A percentile compares a stretch with the other conserved stretches of the same genome.
Evolutionary conservation across 2,888 invertebrate species (phyloP).

Genomic region (Drosophila niveifrons): DNA sequence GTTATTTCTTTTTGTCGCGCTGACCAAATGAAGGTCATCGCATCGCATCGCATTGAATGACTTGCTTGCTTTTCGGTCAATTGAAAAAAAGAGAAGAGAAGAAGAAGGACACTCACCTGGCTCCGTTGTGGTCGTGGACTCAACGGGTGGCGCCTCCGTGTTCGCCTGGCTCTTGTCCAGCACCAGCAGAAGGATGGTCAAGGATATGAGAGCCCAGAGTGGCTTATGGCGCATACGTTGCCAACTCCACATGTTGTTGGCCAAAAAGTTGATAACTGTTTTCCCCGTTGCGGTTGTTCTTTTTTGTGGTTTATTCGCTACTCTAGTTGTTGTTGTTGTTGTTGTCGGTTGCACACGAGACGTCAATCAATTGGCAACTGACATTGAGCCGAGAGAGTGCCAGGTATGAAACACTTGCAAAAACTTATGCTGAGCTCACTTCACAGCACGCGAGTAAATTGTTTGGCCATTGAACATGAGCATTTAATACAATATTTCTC

Average conservation of each 20-base stretch:
- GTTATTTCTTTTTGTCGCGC: constrained; percentile 4
- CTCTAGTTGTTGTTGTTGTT: background rate
- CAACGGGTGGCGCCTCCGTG: constrained; percentile 63
- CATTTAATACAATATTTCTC: constrained; percentile 6
- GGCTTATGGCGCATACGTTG: constrained; percentile 82
- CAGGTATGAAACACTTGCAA: constrained; percentile 33
- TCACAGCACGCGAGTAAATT: constrained; percentile 1
- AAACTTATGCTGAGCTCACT: constrained; percentile 32
- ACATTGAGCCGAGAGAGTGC: constrained; percentile 48
- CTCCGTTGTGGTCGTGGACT: constrained; percentile 80
- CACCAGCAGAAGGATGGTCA: constrained; percentile 77
- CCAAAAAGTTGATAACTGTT: constrained; percentile 37
- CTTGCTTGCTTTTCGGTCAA: background rate
- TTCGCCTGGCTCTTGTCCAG: constrained; percentile 79
- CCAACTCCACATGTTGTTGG: constrained; percentile 70
- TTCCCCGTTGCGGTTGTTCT: background rate
- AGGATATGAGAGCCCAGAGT: constrained; percentile 77
- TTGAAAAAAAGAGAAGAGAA: background rate
- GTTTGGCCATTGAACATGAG: constrained; percentile 29
- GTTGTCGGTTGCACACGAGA: constrained; percentile 30
- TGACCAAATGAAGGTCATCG: constrained; percentile 51
- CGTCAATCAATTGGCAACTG: constrained; percentile 56
- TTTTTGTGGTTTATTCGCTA: constrained; percentile 13
- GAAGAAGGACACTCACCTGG: constrained; percentile 71
- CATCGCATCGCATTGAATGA: background rate